Percentiles rank a stretch among this genome's conserved stretches.
Conservation (phyloP, 2,888 invertebrate species). For the Tenthredo scrophulariae region DNA sequence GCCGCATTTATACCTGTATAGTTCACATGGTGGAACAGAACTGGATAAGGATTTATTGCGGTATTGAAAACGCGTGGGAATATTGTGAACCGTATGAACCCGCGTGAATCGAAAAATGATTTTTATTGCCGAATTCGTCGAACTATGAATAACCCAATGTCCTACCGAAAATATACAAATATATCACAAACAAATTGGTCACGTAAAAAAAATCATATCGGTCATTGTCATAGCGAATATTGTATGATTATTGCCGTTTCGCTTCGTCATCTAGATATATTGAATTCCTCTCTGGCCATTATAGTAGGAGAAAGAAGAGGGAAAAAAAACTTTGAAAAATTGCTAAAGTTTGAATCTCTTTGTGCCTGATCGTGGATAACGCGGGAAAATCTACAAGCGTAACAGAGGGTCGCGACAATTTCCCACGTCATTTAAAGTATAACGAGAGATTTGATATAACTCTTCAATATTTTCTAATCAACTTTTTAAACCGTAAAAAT, state of each 20-base stretch:
- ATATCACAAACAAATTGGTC: neutral
- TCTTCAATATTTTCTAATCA: neutral
- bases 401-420: constrained; percentile 14
- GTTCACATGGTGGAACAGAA: neutral
- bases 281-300: neutral
- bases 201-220: constrained; percentile 22
- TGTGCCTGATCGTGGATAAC: neutral
- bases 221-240: constrained; percentile 11
- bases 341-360: constrained; percentile 19
- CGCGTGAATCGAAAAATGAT: constrained; percentile 23
- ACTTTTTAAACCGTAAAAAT: neutral
- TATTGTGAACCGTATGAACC: constrained; percentile 27
- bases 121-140: constrained; percentile 15
- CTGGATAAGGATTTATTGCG: neutral
- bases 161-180: neutral
- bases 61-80: neutral
- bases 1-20: neutral
- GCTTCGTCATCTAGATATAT: constrained; percentile 34
- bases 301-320: neutral
- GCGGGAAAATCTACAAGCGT: neutral
- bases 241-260: constrained; percentile 21
- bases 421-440: neutral
- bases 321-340: constrained; percentile 7
- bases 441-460: neutral
- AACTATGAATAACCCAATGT: neutral